Evolutionary conservation across 2,888 invertebrate genomes (phyloP).

Genomic region (Camponotus fellah): DNA sequence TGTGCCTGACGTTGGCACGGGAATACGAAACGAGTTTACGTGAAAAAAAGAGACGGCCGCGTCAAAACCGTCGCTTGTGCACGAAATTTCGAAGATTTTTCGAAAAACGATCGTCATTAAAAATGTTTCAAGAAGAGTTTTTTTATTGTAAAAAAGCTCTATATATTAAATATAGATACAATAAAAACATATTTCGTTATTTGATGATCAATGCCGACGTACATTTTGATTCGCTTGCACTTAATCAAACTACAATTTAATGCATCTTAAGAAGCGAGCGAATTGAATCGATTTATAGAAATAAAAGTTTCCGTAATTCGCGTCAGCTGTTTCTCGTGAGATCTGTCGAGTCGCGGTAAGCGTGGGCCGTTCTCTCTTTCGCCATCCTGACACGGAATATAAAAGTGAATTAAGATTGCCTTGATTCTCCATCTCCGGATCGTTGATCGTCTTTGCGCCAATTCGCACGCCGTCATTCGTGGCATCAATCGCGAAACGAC

Average conservation of each 20-base stretch:
- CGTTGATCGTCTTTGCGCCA: constrained; percentile 52
- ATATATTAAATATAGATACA: neutral
- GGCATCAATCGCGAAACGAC: constrained; percentile 28
- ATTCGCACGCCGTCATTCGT: constrained; percentile 62
- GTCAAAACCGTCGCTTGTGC: constrained; percentile 55
- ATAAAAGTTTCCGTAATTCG: constrained; percentile 63
- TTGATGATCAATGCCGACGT: neutral
- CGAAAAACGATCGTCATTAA: neutral
- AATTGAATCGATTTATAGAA: constrained; percentile 41
- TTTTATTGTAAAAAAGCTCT: neutral
- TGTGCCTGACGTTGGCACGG: constrained; percentile 67
- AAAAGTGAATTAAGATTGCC: constrained; percentile 72
- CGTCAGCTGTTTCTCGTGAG: constrained; percentile 54
- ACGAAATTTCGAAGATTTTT: constrained; percentile 10
- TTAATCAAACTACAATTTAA: neutral
- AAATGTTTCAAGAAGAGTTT: neutral
- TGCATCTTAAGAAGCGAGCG: neutral
- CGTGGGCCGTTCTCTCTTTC: constrained; percentile 69
- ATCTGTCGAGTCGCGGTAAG: constrained; percentile 47
- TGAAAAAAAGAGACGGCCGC: constrained; percentile 70
- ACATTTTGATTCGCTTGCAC: neutral
- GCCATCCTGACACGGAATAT: constrained; percentile 57
- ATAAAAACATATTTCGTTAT: neutral
- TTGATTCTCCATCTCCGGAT: constrained; percentile 47
- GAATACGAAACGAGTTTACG: constrained; percentile 77